Evolutionary conservation across 2,888 invertebrate genomes (phyloP), one percentile per base, ranked within the genome.

Genomic region (Lepidocyrtinus sp.): DNA sequence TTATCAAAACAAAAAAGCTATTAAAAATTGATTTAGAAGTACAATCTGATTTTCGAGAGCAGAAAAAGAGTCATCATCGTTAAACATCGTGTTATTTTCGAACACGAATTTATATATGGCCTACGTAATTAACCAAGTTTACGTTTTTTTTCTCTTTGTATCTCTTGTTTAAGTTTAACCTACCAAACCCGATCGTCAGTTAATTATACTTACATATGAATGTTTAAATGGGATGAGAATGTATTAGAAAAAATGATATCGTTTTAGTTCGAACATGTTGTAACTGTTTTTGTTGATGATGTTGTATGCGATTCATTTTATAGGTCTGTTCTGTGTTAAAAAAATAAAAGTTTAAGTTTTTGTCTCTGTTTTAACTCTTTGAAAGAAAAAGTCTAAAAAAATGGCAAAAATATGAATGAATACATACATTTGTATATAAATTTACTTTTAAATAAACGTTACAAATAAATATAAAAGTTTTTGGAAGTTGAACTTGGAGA

Each of bases 281-380:
- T n/a, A n/a, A n/a, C n/a, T n/a, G 1, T 61, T n/a, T 61, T 61
- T 19, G 21, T 61, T 61, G 21, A 19, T 5, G 61, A 1, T 61
- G 21, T 61, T 22, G 61, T 61, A 22, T 61, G 64, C 19, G 15
- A 36, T 26, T 1, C n/a, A n/a, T n/a, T n/a, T n/a, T 26, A 36
- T 26, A 25, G 63, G 9, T 12, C 19, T 67, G 19, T 22, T 45
- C 19, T 64, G 36, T 67, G 46, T 19, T 36, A 12, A 36, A 36
- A 36, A 36, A 36, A 36, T 36, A 12, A 36, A 36, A 36, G 12
- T 26, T 22, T 64, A 17, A 17, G n/a, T n/a, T 27, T 64, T 64
- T 7, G 9, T 67, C 21, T 67, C 45, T 36, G 67, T 67, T 67
- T 67, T 67, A 67, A 67, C 19, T 67, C 46, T 45, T 19, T 45